Conservation (phyloP, 1,140 invertebrate genomes). For the Papilio helenus region DNA sequence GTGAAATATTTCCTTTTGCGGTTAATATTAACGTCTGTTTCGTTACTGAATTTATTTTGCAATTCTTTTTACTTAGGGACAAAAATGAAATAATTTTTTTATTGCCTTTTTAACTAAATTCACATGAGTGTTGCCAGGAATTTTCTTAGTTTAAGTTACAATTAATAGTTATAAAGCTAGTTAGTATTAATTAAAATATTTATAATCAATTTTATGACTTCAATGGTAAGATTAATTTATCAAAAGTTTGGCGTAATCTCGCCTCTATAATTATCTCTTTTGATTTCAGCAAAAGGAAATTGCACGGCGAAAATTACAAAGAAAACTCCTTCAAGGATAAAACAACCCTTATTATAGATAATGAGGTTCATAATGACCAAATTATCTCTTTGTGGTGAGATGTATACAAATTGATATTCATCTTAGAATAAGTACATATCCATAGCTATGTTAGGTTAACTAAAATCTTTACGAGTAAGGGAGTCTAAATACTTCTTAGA, state of each 20-base stretch:
- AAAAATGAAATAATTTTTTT: not conserved
- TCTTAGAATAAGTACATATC: too few species aligned
- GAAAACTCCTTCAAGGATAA: slow-evolving; percentile 11
- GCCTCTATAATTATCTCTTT: not conserved
- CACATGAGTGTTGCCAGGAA: not conserved
- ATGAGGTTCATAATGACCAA: not conserved
- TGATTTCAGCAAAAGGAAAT: slow-evolving; percentile 12
- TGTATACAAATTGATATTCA: not conserved
- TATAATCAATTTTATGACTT: too few species aligned
- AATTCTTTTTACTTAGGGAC: not conserved
- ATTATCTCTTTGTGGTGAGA: not conserved
- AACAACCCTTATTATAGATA: slow-evolving; percentile 17
- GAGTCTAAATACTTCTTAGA: too few species aligned
- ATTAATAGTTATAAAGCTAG: not conserved
- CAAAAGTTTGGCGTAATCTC: not conserved
- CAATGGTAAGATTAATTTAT: not conserved
- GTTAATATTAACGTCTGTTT: not conserved
- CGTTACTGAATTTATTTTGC: slow-evolving; percentile 2
- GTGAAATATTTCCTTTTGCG: not conserved
- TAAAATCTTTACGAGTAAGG: too few species aligned
- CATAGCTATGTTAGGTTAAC: too few species aligned
- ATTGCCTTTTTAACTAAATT: not conserved
- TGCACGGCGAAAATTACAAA: slow-evolving; percentile 12
- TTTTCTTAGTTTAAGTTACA: not conserved
- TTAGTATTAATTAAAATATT: not conserved